Evolutionary conservation across 92 coral and sea anemone genomes (phyloP).

Genomic region (Epizoanthus scotinus): DNA sequence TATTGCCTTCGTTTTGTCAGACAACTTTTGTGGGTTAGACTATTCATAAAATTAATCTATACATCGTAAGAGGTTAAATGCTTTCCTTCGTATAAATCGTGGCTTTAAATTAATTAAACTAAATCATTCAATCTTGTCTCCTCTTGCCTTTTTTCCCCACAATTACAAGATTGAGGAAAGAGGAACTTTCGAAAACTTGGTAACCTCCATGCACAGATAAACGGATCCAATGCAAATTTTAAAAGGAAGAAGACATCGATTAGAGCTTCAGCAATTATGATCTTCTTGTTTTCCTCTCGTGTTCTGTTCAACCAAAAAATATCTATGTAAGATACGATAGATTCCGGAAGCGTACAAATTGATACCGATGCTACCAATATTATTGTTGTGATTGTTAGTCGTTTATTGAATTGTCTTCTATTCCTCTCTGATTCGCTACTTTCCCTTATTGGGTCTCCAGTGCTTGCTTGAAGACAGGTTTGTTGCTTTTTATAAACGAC

Average conservation of each 20-base stretch:
- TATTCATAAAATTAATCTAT: no score
- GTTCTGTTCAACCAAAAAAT: slow-evolving; percentile 15
- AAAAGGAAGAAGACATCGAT: slow-evolving; percentile 24
- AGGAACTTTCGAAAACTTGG: slow-evolving; percentile 4
- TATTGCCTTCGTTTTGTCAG: no score
- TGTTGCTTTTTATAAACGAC: slow-evolving; percentile 11
- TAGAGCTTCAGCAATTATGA: slow-evolving; percentile 25
- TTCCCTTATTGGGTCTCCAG: background rate
- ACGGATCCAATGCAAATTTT: slow-evolving; percentile 32
- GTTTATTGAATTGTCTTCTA: slow-evolving; percentile 9
- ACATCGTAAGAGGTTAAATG: no score
- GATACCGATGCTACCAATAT: slow-evolving; percentile 12
- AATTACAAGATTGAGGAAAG: background rate
- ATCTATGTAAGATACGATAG: slow-evolving; percentile 25
- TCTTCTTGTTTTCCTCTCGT: background rate
- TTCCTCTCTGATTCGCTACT: slow-evolving; percentile 1
- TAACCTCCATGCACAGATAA: slow-evolving; percentile 24
- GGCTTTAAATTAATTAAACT: no score
- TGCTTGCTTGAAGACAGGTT: background rate
- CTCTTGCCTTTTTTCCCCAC: background rate
- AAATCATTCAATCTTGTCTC: no score
- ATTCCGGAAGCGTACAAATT: slow-evolving; percentile 29
- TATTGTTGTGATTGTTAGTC: slow-evolving; percentile 21
- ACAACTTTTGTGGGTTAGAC: no score
- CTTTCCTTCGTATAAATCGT: no score